These are phyloP conservation scores for Urechis unicinctus DNA, from an alignment of 2,888 invertebrate genomes.

Conservation along the genomic window DNA sequence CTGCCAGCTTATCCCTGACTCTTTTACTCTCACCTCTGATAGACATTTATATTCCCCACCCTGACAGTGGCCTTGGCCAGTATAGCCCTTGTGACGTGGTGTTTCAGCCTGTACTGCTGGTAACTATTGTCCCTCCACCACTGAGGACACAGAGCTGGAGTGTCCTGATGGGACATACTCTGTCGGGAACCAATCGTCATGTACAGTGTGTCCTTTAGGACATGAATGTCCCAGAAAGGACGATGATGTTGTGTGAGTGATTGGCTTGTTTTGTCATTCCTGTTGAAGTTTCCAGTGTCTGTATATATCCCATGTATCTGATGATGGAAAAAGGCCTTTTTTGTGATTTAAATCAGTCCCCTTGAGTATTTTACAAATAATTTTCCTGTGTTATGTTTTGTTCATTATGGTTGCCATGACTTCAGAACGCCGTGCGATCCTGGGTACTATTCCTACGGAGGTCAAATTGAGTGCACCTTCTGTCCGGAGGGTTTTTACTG, in stretches of 20 bases:
- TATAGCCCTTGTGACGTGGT: background rate
- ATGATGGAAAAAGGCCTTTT: background rate
- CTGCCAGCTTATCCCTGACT: no score
- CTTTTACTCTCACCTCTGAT: no score
- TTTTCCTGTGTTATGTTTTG: no score
- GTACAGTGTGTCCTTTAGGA: constrained; percentile 37
- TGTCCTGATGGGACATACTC: constrained; percentile 38
- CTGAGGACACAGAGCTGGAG: constrained; percentile 19
- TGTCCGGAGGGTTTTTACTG: constrained; percentile 41
- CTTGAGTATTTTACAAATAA: no score
- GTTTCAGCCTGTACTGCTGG: constrained; percentile 30
- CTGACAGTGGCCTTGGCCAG: background rate
- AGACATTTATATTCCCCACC: no score
- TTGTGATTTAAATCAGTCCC: no score
- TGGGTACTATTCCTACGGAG: constrained; percentile 39
- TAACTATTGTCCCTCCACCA: constrained; percentile 27
- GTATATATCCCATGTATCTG: no score
- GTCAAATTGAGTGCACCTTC: constrained; percentile 29
- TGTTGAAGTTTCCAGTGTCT: no score
- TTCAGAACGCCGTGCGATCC: constrained; percentile 29
- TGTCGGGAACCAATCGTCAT: constrained; percentile 32
- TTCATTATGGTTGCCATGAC: no score
- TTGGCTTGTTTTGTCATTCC: no score
- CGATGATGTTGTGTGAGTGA: constrained; percentile 28
- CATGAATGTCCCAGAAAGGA: constrained; percentile 32